Percentiles rank a stretch among this genome's conserved stretches.
phyloP scores from a whole-genome alignment of 1,140 invertebrate genomes.

The Drosophila eugracilis region DNA sequence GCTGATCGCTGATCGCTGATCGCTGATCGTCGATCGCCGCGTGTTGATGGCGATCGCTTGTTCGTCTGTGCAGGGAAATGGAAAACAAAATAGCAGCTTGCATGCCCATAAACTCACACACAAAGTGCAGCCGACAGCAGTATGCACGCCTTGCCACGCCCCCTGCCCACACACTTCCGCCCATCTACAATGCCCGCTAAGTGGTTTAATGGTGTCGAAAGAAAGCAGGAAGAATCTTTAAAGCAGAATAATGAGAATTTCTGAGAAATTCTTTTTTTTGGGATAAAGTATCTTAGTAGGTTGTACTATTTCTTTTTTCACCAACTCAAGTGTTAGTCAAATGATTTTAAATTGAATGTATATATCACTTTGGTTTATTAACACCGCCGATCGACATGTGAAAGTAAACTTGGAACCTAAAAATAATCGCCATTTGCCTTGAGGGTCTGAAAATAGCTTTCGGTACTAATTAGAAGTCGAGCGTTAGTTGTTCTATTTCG shows the following conservation, averaged over 20 bases:
- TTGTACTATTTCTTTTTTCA: no score
- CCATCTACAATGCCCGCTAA: constrained; percentile 1
- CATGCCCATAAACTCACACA: constrained; percentile 60
- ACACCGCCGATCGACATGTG: not conserved
- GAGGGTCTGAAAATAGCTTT: constrained; percentile 2
- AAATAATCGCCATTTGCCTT: constrained; percentile 1
- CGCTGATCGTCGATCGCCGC: no score
- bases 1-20: no score
- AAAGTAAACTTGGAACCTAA: constrained; percentile 3
- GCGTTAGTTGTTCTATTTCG: not conserved
- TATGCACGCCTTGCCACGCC: constrained; percentile 13
- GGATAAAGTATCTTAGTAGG: no score
- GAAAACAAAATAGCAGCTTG: constrained; percentile 40
- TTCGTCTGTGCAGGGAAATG: constrained; percentile 9
- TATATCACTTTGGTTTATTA: not conserved
- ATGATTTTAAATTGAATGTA: not conserved
- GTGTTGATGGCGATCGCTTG: constrained; percentile 31
- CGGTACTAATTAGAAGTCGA: not conserved
- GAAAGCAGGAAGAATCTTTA: no score
- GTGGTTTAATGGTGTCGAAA: no score
- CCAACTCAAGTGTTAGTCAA: not conserved
- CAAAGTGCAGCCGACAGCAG: constrained; percentile 63
- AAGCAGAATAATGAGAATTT: no score
- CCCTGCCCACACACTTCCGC: constrained; percentile 11
- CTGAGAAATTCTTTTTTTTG: no score